Evolutionary conservation across 2,113 vertebrate genomes (phyloP).

Genomic region (Cyanoderma ruficeps): DNA sequence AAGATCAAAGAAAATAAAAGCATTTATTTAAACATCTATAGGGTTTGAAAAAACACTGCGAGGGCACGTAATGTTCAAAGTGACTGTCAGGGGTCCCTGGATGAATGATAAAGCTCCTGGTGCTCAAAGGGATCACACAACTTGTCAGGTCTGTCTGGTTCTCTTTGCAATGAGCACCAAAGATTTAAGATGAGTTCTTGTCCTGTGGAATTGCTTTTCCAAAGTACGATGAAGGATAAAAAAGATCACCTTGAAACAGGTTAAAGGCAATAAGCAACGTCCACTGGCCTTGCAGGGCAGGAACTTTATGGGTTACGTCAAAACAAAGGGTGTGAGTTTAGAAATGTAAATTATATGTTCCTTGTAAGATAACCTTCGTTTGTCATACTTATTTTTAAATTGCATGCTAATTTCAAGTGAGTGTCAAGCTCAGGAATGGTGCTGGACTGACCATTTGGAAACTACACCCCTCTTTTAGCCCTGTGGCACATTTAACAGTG

Average conservation of each 20-base stretch:
- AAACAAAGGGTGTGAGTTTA: not conserved
- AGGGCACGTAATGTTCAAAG: not conserved
- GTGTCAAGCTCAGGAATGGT: not conserved
- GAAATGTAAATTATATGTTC: not conserved
- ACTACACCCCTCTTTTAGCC: not conserved
- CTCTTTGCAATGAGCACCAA: not conserved
- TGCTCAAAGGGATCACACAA: not conserved
- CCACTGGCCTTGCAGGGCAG: not conserved
- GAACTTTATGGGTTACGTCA: not conserved
- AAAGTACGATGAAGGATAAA: not conserved
- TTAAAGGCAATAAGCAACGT: not conserved
- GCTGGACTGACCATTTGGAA: not conserved
- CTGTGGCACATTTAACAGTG: not conserved
- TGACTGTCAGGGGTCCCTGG: not conserved
- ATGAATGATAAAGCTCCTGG: not conserved
- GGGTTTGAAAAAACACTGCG: not conserved
- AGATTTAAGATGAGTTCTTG: not conserved
- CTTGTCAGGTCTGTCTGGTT: not conserved
- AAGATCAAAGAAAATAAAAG: slow-evolving; percentile 21
- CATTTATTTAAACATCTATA: not conserved
- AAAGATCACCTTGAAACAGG: not conserved
- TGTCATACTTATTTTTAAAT: not conserved
- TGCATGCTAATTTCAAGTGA: not conserved
- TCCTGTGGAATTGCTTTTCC: not conserved
- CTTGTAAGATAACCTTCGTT: not conserved